Conservation (phyloP, 1,140 invertebrate species). For the Heliconius hewitsoni region DNA sequence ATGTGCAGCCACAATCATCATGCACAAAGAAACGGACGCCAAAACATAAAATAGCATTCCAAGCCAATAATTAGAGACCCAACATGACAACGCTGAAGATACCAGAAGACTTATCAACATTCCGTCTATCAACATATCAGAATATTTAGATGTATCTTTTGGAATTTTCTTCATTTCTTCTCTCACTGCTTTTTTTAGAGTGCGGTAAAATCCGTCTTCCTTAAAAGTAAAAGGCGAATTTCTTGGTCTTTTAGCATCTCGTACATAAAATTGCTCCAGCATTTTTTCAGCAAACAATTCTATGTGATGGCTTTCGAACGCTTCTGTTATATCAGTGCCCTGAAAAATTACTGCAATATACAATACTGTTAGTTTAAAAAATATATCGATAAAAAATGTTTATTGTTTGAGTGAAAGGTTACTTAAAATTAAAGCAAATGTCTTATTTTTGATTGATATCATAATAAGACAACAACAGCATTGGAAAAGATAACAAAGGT, state of each 20-base stretch:
- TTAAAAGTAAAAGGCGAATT: constrained; percentile 86
- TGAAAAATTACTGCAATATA: constrained; percentile 43
- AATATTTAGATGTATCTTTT: constrained; percentile 42
- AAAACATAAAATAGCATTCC: constrained; percentile 53
- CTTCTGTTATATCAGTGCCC: constrained; percentile 90
- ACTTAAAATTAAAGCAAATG: background rate
- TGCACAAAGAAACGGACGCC: constrained; percentile 79
- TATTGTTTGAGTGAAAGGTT: background rate
- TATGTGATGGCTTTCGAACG: constrained; percentile 86
- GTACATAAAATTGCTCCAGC: constrained; percentile 84
- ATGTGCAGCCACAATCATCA: constrained; percentile 85
- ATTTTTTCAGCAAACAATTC: constrained; percentile 79
- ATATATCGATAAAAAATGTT: no score
- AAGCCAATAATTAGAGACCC: constrained; percentile 53
- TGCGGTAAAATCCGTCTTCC: constrained; percentile 86
- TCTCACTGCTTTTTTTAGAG: constrained; percentile 83
- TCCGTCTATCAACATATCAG: constrained; percentile 59
- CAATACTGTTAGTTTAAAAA: no score
- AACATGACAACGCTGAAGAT: constrained; percentile 55
- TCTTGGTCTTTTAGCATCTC: constrained; percentile 81
- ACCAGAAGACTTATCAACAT: constrained; percentile 53
- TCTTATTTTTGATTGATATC: background rate
- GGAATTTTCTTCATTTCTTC: constrained; percentile 79
- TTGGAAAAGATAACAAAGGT: background rate
- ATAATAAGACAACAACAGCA: background rate